Conservation (phyloP, 2,888 invertebrate genomes). For the Aricia artaxerxes region DNA sequence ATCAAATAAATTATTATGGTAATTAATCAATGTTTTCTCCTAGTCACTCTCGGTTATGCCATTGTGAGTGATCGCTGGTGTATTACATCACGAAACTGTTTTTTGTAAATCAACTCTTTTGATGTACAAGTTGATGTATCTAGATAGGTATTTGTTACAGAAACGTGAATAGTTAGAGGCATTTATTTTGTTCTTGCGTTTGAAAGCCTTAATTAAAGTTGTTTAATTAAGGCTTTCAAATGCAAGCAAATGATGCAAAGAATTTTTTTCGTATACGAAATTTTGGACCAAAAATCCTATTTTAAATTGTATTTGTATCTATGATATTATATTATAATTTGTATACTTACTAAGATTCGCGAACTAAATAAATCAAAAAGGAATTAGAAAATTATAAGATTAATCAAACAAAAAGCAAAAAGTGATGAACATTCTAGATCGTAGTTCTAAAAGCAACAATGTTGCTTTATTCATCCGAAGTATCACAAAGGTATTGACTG, state of each 20-base stretch:
- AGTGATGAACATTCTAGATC: background rate
- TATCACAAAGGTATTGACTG: constrained; percentile 20
- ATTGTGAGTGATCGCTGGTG: constrained; percentile 77
- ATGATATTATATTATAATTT: too few relatives aligned
- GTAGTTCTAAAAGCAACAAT: background rate
- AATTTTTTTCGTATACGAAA: background rate
- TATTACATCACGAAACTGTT: constrained; percentile 67
- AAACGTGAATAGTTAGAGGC: background rate
- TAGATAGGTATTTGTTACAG: background rate
- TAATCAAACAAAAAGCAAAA: background rate
- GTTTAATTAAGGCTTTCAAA: background rate
- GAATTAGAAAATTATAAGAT: background rate
- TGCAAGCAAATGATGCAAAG: too few relatives aligned
- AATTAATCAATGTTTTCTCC: constrained; percentile 81
- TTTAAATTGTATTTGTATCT: too few relatives aligned
- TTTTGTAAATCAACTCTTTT: constrained; percentile 60
- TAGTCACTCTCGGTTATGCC: constrained; percentile 70
- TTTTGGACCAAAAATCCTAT: too few relatives aligned
- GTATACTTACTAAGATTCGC: background rate
- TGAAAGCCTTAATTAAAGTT: background rate
- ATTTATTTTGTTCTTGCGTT: background rate
- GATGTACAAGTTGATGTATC: constrained; percentile 45
- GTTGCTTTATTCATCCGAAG: constrained; percentile 13
- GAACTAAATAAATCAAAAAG: background rate
- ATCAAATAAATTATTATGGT: constrained; percentile 81